phyloP scores from a whole-genome alignment of 2,888 invertebrate species.

The Formica aserva region DNA sequence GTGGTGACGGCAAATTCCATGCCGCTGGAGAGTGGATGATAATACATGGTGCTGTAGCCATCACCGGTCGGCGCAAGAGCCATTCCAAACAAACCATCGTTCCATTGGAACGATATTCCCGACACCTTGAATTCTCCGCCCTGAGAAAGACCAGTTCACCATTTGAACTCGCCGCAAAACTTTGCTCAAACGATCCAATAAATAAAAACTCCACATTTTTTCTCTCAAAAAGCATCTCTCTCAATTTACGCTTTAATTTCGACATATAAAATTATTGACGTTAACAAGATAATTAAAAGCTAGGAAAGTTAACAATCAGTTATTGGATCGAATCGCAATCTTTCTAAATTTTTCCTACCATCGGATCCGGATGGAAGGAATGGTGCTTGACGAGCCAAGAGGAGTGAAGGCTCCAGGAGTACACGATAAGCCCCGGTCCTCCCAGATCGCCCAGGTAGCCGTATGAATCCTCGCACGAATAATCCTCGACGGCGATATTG shows the following conservation, averaged over 20 bases:
- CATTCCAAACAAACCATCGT: conserved; percentile 92
- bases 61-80: conserved; percentile 89
- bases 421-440: conserved; percentile 90
- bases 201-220: not conserved
- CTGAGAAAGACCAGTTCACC: conserved; percentile 56
- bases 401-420: conserved; percentile 90
- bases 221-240: not conserved
- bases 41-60: conserved; percentile 91
- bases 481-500: conserved; percentile 92
- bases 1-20: conserved; percentile 92
- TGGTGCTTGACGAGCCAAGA: conserved; percentile 92
- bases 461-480: conserved; percentile 89
- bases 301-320: not conserved
- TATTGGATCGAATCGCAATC: not conserved
- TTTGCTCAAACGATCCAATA: not conserved
- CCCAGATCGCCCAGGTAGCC: conserved; percentile 92
- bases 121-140: conserved; percentile 91
- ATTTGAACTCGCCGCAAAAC: not conserved
- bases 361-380: conserved; percentile 90
- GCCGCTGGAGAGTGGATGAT: conserved; percentile 92
- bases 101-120: conserved; percentile 91
- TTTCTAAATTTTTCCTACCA: conserved; percentile 77
- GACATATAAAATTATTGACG: not conserved
- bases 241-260: not conserved
- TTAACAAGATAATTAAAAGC: not conserved